A percentile compares a stretch with the other conserved stretches of the same genome.
phyloP scores from a whole-genome alignment of 2,113 vertebrate genomes.

The Megatriorchis doriae region DNA sequence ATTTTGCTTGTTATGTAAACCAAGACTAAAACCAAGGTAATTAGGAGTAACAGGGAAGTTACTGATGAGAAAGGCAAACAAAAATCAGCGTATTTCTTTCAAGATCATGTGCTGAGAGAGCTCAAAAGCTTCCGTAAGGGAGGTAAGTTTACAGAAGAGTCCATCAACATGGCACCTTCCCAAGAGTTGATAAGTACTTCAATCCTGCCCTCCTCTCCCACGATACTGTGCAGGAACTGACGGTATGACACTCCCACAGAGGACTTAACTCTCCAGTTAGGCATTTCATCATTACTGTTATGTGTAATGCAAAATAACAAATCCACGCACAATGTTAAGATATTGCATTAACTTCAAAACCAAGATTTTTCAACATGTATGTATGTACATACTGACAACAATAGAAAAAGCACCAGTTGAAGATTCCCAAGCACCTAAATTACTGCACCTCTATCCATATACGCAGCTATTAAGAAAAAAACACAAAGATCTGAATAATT shows the following conservation, averaged over 20 bases:
- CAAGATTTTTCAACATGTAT: not conserved
- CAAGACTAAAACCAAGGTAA: not conserved
- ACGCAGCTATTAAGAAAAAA: not conserved
- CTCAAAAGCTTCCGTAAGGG: not conserved
- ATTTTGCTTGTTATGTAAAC: not conserved
- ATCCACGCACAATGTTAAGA: not conserved
- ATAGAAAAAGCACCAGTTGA: not conserved
- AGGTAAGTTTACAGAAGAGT: not conserved
- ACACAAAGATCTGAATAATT: not conserved
- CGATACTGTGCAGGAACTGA: not conserved
- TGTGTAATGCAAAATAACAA: not conserved
- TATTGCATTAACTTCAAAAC: not conserved
- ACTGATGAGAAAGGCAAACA: not conserved
- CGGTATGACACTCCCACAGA: fast-evolving
- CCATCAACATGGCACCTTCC: not conserved
- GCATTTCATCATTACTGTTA: not conserved
- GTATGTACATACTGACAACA: not conserved
- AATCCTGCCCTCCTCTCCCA: not conserved
- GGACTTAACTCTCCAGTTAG: not conserved
- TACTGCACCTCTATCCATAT: not conserved
- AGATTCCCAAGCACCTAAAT: not conserved
- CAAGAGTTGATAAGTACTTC: fast-evolving
- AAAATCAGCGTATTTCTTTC: not conserved
- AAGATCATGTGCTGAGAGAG: not conserved
- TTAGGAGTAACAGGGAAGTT: not conserved